Percentiles rank a stretch among this genome's conserved stretches.
These are phyloP conservation scores for Parotocinclus haroldoi DNA, from an alignment of 2,797 vertebrate species.

Conservation along the genomic window DNA sequence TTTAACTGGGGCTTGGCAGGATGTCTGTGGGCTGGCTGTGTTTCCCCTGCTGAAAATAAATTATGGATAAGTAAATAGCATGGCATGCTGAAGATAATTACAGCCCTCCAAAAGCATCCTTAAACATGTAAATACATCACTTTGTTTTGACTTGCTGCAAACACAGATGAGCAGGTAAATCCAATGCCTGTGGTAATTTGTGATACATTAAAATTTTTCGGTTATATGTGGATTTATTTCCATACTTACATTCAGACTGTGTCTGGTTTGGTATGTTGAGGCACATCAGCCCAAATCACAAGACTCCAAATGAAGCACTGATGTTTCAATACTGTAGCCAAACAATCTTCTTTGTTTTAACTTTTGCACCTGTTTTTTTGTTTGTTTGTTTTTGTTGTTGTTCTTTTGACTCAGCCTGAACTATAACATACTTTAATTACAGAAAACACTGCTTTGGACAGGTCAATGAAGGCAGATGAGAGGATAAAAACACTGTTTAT, in stretches of 20 bases:
- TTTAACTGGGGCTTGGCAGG: slow-evolving; percentile 69
- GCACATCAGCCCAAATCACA: slow-evolving; percentile 43
- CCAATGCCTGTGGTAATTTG: slow-evolving; percentile 67
- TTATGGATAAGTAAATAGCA: slow-evolving; percentile 77
- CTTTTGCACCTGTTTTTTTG: no score
- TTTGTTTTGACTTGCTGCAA: slow-evolving; percentile 73
- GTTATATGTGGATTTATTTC: slow-evolving; percentile 50
- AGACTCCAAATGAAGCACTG: slow-evolving; percentile 31
- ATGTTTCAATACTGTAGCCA: slow-evolving; percentile 45
- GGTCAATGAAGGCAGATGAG: slow-evolving; percentile 22
- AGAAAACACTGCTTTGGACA: slow-evolving; percentile 29
- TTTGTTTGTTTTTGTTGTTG: no score
- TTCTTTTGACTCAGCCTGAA: slow-evolving; percentile 12
- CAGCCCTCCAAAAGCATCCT: slow-evolving; percentile 61
- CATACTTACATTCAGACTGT: slow-evolving; percentile 44
- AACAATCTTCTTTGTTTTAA: slow-evolving; percentile 31
- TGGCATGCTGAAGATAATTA: slow-evolving; percentile 75
- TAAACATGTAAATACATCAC: slow-evolving; percentile 75
- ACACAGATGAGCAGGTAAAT: slow-evolving; percentile 76
- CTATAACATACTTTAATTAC: slow-evolving; percentile 28
- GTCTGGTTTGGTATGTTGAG: slow-evolving; percentile 48
- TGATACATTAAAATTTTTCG: slow-evolving; percentile 65
- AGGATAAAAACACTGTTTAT: slow-evolving; percentile 21
- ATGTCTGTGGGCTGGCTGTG: slow-evolving; percentile 64
- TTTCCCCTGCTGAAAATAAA: slow-evolving; percentile 72